phyloP scores from a whole-genome alignment of 2,888 invertebrate species.

The Clitarchus hookeri region DNA sequence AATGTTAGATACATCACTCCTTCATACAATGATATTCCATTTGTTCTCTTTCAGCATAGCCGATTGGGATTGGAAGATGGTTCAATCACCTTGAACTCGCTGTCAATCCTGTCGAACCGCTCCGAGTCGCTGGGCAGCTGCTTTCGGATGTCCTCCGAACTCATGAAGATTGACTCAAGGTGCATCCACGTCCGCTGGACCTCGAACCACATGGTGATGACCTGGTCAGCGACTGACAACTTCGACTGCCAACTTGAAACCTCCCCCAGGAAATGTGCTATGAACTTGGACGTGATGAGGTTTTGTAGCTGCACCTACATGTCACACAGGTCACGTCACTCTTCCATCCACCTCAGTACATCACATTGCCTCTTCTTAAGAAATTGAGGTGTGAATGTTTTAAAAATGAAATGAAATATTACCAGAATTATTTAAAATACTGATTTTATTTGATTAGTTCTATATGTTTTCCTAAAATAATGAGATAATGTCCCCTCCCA shows the following conservation, averaged over 20 bases:
- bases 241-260: constrained; percentile 94
- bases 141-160: constrained; percentile 93
- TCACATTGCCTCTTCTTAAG: no score
- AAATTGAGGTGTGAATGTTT: no score
- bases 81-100: constrained; percentile 76
- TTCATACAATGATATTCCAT: no score
- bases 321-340: background rate
- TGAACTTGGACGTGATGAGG: constrained; percentile 94
- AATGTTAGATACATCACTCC: no score
- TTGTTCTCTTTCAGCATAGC: no score
- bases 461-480: no score
- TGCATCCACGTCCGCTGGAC: constrained; percentile 98
- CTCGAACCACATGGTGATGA: constrained; percentile 91
- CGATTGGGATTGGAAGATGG: no score
- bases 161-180: constrained; percentile 96
- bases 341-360: no score
- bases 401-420: no score
- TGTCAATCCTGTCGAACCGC: constrained; percentile 88
- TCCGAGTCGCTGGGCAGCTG: constrained; percentile 93
- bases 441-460: no score
- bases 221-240: constrained; percentile 91
- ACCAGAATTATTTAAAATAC: no score
- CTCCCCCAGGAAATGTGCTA: constrained; percentile 92
- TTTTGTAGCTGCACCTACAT: constrained; percentile 89
- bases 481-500: no score